Conservation (phyloP, 2,113 vertebrate genomes). For the Cnemophilus loriae region DNA sequence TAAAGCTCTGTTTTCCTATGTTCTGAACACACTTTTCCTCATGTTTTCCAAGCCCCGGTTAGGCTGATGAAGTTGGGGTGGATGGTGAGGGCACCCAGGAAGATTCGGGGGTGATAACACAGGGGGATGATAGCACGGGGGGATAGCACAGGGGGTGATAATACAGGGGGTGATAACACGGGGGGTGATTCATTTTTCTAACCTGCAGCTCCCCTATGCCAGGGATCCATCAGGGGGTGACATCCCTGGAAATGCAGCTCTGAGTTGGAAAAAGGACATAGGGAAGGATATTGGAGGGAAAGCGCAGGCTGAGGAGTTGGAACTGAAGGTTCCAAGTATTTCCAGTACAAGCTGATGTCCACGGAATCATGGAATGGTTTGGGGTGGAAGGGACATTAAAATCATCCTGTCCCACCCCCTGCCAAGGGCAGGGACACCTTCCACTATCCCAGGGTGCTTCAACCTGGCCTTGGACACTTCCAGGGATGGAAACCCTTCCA, state of each 20-base stretch:
- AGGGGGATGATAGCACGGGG: too few species aligned
- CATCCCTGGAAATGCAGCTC: too few species aligned
- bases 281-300: neutral
- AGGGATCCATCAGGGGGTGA: neutral
- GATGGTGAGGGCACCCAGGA: neutral
- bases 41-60: neutral
- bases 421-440: neutral
- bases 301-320: neutral
- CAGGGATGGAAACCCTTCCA: neutral
- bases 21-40: neutral
- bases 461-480: neutral
- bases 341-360: neutral
- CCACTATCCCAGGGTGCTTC: too few species aligned
- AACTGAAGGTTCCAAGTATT: neutral
- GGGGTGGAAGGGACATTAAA: neutral
- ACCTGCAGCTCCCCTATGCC: neutral
- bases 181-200: neutral
- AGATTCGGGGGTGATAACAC: neutral
- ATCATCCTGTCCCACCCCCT: neutral
- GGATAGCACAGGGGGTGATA: neutral
- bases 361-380: neutral
- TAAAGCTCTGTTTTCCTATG: neutral
- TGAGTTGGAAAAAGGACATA: too few species aligned
- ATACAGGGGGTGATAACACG: neutral
- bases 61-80: neutral